phyloP scores from a whole-genome alignment of 2,113 vertebrate species.

The Morone chrysops region DNA sequence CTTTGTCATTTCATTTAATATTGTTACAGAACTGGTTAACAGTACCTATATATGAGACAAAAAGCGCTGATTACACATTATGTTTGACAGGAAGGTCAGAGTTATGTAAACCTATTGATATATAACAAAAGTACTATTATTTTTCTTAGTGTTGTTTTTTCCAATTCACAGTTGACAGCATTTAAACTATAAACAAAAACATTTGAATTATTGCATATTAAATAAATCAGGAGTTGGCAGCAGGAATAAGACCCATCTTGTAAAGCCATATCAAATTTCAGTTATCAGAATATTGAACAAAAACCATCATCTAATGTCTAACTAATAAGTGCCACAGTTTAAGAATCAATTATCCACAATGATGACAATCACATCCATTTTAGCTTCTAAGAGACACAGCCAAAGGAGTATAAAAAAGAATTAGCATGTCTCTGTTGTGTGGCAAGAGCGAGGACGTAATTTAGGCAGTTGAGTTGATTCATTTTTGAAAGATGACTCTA shows the following conservation, averaged over 20 bases:
- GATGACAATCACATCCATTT: constrained; percentile 48
- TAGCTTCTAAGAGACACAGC: constrained; percentile 33
- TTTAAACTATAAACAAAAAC: constrained; percentile 34
- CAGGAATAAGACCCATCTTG: not conserved
- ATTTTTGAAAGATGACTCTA: constrained; percentile 79
- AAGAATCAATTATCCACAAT: constrained; percentile 55
- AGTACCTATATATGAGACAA: constrained; percentile 25
- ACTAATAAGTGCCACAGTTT: constrained; percentile 51
- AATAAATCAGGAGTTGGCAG: constrained; percentile 24
- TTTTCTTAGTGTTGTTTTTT: constrained; percentile 24
- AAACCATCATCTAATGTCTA: constrained; percentile 10
- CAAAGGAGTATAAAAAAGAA: constrained; percentile 41
- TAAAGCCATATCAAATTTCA: constrained; percentile 10
- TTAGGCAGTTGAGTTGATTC: constrained; percentile 70
- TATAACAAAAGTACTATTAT: constrained; percentile 32
- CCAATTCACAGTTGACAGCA: constrained; percentile 8
- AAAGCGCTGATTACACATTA: constrained; percentile 27
- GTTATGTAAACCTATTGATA: constrained; percentile 49
- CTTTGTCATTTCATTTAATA: not conserved
- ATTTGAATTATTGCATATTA: constrained; percentile 26
- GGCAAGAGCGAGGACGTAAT: constrained; percentile 50
- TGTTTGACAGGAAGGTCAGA: constrained; percentile 54
- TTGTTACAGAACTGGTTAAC: not conserved
- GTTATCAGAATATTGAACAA: constrained; percentile 27
- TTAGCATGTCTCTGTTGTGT: constrained; percentile 60